A percentile compares a stretch with the other conserved stretches of the same genome.
These are phyloP conservation scores for Amphipoea oculea DNA, from an alignment of 2,888 invertebrate genomes.

Conservation along the genomic window DNA sequence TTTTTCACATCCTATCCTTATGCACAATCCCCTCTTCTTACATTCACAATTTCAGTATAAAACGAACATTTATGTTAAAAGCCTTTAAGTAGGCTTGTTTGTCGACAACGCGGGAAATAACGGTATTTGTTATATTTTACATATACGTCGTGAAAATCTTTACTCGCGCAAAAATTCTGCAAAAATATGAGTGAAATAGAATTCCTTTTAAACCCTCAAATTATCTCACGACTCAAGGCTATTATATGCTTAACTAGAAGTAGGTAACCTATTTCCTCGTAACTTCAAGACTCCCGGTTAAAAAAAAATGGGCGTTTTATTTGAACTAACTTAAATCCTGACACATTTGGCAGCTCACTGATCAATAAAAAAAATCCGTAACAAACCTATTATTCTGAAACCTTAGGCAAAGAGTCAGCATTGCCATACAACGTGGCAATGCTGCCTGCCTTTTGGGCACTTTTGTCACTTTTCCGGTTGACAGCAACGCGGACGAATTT, in stretches of 20 bases:
- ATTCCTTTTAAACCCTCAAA: background rate
- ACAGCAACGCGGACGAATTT: no score
- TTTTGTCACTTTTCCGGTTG: no score
- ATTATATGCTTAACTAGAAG: background rate
- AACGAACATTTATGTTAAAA: background rate
- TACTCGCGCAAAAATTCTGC: background rate
- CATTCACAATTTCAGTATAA: slow-evolving; percentile 1
- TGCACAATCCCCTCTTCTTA: background rate
- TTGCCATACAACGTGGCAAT: no score
- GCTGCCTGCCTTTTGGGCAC: no score
- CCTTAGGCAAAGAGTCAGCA: background rate
- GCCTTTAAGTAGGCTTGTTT: background rate
- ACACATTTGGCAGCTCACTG: background rate
- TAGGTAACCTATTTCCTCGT: background rate
- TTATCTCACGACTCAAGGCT: background rate
- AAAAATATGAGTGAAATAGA: background rate
- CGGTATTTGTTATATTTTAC: background rate
- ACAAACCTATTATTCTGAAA: background rate
- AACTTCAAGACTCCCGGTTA: background rate
- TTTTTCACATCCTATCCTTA: slow-evolving; percentile 2
- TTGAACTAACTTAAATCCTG: background rate
- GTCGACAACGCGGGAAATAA: background rate
- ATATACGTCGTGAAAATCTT: background rate
- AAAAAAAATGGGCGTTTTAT: background rate
- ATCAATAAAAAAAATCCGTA: background rate